These are phyloP conservation scores for Zoanthus sociatus DNA, from an alignment of 92 coral and sea anemone species.

Conservation along the genomic window DNA sequence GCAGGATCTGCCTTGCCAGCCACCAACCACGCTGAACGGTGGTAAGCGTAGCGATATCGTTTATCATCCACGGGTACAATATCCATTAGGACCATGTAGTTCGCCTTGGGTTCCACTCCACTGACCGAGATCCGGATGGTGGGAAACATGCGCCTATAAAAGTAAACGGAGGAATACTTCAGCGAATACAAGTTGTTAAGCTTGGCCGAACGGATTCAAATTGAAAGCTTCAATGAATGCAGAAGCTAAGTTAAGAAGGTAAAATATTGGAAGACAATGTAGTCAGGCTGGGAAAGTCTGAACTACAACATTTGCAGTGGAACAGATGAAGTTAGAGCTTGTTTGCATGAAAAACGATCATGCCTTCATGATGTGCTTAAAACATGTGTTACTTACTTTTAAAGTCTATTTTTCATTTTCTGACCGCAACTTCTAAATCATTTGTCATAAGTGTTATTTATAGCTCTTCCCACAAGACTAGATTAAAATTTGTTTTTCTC, in stretches of 20 bases:
- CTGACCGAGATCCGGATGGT: constrained; percentile 88
- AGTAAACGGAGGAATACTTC: not conserved
- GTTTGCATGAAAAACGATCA: not conserved
- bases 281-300: not conserved
- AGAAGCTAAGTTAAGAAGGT: not conserved
- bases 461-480: not conserved
- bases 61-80: constrained; percentile 97
- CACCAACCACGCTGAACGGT: constrained; percentile 97
- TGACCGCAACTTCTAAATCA: not conserved
- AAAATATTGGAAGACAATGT: too few species aligned
- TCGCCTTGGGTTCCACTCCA: constrained; percentile 91
- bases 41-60: constrained; percentile 98
- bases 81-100: constrained; percentile 95
- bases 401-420: not conserved
- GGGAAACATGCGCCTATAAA: constrained; percentile 96
- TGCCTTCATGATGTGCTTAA: not conserved
- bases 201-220: not conserved
- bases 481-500: not conserved
- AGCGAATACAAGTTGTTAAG: not conserved
- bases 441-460: not conserved
- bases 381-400: not conserved
- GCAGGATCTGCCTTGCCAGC: constrained; percentile 99
- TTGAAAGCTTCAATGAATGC: not conserved
- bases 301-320: not conserved
- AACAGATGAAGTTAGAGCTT: not conserved